A percentile compares a stretch with the other conserved stretches of the same genome.
phyloP scores from a whole-genome alignment of 2,113 vertebrate genomes.

The Manacus vitellinus region DNA sequence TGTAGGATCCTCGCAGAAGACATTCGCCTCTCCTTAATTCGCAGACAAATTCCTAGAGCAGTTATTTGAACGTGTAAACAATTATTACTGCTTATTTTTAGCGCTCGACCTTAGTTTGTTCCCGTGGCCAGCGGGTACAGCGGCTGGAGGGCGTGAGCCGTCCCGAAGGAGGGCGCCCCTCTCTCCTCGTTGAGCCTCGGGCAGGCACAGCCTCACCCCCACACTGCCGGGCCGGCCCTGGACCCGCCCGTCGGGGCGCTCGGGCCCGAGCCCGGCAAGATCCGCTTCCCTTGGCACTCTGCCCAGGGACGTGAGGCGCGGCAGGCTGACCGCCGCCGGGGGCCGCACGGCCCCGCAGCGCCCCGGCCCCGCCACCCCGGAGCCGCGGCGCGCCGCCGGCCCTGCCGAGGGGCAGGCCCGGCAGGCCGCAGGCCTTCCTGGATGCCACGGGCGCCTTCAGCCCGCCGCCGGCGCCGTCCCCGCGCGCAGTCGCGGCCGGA shows the following conservation, averaged over 20 bases:
- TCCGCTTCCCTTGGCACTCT: neutral
- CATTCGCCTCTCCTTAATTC: neutral
- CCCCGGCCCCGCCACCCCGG: too few species aligned
- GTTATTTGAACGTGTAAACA: fast-evolving
- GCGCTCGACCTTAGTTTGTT: fast-evolving
- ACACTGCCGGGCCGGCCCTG: neutral
- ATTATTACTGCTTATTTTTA: neutral
- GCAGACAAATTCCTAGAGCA: neutral
- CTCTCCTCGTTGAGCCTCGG: neutral
- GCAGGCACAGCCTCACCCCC: neutral
- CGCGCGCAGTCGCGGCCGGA: too few species aligned
- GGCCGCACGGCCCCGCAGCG: too few species aligned
- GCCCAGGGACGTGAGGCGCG: too few species aligned
- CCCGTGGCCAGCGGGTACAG: neutral
- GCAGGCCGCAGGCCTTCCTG: too few species aligned
- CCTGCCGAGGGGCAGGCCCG: too few species aligned
- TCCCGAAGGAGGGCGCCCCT: fast-evolving
- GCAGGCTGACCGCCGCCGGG: too few species aligned
- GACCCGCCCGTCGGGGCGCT: too few species aligned
- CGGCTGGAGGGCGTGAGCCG: fast-evolving
- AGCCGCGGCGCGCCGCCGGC: too few species aligned
- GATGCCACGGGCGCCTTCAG: too few species aligned
- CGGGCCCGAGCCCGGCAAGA: too few species aligned
- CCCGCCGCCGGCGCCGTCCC: too few species aligned
- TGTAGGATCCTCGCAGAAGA: fast-evolving